A percentile compares a stretch with the other conserved stretches of the same genome.
Conservation (phyloP, 2,113 vertebrate genomes). For the Lethenteron reissneri region DNA sequence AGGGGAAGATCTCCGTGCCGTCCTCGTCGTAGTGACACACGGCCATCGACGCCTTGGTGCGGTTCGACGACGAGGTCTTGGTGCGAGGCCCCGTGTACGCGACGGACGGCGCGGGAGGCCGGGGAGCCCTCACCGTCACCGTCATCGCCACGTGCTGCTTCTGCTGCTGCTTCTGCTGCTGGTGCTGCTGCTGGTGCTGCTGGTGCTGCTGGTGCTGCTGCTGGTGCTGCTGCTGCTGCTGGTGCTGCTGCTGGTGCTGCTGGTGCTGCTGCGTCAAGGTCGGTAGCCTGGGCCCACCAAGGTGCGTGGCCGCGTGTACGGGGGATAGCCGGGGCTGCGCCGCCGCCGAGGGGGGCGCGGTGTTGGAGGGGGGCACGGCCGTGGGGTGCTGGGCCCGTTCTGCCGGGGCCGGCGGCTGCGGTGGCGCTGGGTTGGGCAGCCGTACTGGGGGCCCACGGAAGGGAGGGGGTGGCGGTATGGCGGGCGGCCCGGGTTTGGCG, state of each 20-base stretch:
- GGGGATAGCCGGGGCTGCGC: background rate
- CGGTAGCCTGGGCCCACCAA: too few species aligned
- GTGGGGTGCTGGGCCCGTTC: background rate
- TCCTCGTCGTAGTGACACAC: conserved; percentile 14
- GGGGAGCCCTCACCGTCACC: background rate
- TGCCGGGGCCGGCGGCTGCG: conserved; percentile 27
- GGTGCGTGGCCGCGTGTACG: too few species aligned
- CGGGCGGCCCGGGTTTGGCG: conserved; percentile 1
- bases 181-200: too few species aligned
- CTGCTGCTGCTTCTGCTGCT: too few species aligned
- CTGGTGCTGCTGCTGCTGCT: too few species aligned
- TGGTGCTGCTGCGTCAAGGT: too few species aligned
- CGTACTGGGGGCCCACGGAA: conserved; percentile 12
- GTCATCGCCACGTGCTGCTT: background rate
- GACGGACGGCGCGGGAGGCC: conserved; percentile 43
- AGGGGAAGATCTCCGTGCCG: conserved; percentile 42
- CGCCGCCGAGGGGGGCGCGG: background rate
- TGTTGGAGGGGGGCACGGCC: background rate
- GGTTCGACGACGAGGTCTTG: too few species aligned
- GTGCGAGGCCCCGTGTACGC: conserved; percentile 32
- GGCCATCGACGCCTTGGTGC: too few species aligned
- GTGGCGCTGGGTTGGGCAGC: conserved; percentile 25
- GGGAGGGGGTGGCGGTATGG: too few species aligned
- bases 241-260: too few species aligned
- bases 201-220: too few species aligned